A percentile compares a stretch with the other conserved stretches of the same genome.
These are phyloP conservation scores for Melanotaenia pygmaea DNA, from an alignment of 2,797 vertebrate species.

Conservation along the genomic window DNA sequence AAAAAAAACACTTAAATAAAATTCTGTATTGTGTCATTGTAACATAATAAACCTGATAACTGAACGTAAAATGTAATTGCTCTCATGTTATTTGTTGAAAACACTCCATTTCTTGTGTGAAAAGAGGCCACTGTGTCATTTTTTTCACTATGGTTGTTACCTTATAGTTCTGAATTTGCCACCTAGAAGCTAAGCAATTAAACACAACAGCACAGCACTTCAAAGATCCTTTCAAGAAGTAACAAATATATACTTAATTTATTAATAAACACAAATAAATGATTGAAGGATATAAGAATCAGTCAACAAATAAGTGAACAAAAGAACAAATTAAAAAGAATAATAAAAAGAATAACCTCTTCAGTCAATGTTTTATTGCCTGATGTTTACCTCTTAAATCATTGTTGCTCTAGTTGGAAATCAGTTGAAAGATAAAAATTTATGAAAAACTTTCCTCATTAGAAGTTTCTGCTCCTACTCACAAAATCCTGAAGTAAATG, in stretches of 20 bases:
- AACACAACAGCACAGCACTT: neutral
- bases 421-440: neutral
- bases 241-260: conserved; percentile 49
- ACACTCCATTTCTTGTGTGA: neutral
- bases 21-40: too few relatives aligned
- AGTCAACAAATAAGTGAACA: conserved; percentile 5
- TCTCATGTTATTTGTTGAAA: neutral
- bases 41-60: neutral
- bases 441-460: neutral
- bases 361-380: conserved; percentile 21
- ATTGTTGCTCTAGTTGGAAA: conserved; percentile 1
- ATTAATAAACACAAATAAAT: conserved; percentile 34
- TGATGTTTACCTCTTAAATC: neutral
- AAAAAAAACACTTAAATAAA: neutral
- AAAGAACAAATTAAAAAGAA: conserved; percentile 6
- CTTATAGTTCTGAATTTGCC: neutral
- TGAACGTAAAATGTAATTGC: neutral
- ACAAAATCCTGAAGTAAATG: neutral
- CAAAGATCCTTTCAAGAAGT: neutral
- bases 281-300: neutral
- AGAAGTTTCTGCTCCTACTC: neutral
- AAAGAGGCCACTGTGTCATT: neutral
- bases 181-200: neutral
- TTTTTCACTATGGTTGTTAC: neutral
- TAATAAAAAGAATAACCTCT: conserved; percentile 11